Base-by-base conservation (phyloP, 2,797 vertebrate genomes). In the Tokudaia tokunoshimensis region DNA sequence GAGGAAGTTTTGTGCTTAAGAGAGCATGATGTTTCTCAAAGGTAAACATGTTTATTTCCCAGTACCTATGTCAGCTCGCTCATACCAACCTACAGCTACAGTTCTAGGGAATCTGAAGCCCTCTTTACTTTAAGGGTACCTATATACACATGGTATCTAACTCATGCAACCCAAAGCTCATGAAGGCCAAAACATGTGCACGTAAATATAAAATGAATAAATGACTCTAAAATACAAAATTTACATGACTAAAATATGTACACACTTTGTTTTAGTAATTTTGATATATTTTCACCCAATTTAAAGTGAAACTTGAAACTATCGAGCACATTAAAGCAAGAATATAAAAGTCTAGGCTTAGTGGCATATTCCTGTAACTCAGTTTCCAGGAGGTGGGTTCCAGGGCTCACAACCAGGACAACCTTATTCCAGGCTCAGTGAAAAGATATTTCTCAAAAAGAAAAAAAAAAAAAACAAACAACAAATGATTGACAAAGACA, bases 301-400 rank as follows among this genome's bases (percentile, higher is more conserved):
- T 95, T 84, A 87, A 55, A 89, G 14, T 90, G 55, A 41, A 5
- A 59, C 52, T 61, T 96, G 20, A 80, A 74, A 74, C 3, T 37
- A 61, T 2, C 20, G 94, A 76, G 31, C 3, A 6, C 44, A 84
- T 55, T 10, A 95, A 80, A 37, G 10, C 37, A 52, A 90, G 6
- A 93, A 29, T 17, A 2, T 81, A 13, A 72, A 87, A 37, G 19
- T 55, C 13, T 13, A 4, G 13, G 12, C 34, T 55, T 70, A 50
- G 3, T 72, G 31, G 65, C 22, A 24, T 15, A 29, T 55, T 34
- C 13, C 50, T 26, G 22, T 55, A 72, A 19, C 13, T 22, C 13
- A 14, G 55, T 7, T 26, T 3, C 3, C 0, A 24, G 31, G 34
- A 72, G 22, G 1, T 55, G 12, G 13, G 17, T n/a, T 22, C 6